Conservation (phyloP, 2,113 vertebrate species). For the Zootoca vivipara region DNA sequence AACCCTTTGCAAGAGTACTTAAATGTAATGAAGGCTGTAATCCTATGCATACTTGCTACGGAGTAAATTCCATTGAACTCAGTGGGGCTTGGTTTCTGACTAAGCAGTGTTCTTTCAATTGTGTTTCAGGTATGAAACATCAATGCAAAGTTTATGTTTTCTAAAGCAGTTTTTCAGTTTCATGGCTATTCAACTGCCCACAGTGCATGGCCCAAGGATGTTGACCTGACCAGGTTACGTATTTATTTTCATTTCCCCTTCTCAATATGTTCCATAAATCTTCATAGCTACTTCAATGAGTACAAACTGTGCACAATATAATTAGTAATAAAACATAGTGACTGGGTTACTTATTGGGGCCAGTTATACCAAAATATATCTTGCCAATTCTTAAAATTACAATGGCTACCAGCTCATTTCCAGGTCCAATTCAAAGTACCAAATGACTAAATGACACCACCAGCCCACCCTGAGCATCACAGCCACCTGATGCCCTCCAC, state of each 20-base stretch:
- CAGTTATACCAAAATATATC: not conserved
- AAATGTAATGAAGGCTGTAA: not conserved
- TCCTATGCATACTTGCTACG: not conserved
- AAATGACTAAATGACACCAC: not conserved
- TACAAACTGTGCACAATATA: not conserved
- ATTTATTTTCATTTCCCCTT: not conserved
- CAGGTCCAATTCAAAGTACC: not conserved
- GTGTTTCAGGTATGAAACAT: no score
- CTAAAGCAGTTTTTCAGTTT: no score
- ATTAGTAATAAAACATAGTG: not conserved
- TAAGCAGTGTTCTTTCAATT: not conserved
- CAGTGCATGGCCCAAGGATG: not conserved
- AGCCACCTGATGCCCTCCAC: not conserved
- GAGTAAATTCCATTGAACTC: not conserved
- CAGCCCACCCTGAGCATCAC: not conserved
- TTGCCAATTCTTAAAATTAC: not conserved
- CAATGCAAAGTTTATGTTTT: not conserved
- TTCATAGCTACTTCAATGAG: not conserved
- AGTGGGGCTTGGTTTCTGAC: not conserved
- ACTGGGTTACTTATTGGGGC: not conserved
- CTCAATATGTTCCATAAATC: not conserved
- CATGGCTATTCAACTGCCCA: not conserved
- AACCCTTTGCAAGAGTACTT: not conserved
- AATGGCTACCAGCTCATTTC: not conserved
- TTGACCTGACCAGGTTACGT: not conserved